phyloP scores from a whole-genome alignment of 2,113 vertebrate genomes.

The Aix galericulata region DNA sequence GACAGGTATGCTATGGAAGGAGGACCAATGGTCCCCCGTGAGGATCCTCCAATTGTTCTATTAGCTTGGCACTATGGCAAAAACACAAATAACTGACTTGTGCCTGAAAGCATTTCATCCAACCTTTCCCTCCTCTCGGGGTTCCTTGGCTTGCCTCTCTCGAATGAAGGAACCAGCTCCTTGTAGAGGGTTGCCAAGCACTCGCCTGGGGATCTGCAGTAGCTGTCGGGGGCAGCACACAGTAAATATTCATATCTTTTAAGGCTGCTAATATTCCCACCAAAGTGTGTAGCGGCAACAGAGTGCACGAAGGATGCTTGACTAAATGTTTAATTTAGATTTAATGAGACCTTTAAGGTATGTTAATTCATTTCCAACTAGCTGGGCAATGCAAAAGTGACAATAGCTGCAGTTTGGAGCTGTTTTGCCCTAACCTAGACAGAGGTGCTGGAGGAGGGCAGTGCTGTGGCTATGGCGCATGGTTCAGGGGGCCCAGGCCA shows the following conservation, averaged over 20 bases:
- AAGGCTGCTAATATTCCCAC: not conserved
- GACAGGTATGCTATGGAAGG: not conserved
- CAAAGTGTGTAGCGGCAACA: not conserved
- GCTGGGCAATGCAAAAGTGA: not conserved
- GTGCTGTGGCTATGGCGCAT: not conserved
- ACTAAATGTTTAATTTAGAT: constrained; percentile 16
- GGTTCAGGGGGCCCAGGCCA: not conserved
- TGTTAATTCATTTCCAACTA: constrained; percentile 4
- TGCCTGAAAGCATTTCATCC: not conserved
- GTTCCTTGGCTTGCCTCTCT: not conserved
- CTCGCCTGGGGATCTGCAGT: not conserved
- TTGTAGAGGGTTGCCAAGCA: not conserved
- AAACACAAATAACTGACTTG: not conserved
- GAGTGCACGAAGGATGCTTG: not conserved
- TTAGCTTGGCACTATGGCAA: not conserved
- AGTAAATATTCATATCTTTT: not conserved
- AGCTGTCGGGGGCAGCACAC: not conserved
- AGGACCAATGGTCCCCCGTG: too few species aligned
- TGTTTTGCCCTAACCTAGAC: not conserved
- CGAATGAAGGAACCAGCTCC: not conserved
- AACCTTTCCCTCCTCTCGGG: not conserved
- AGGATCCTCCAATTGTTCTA: too few species aligned
- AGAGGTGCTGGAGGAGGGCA: not conserved
- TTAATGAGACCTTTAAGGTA: constrained; percentile 35
- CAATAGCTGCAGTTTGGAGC: not conserved